Percentiles rank a stretch among this genome's conserved stretches.
Conservation (phyloP, 2,113 vertebrate genomes). For the Eptesicus fuscus region DNA sequence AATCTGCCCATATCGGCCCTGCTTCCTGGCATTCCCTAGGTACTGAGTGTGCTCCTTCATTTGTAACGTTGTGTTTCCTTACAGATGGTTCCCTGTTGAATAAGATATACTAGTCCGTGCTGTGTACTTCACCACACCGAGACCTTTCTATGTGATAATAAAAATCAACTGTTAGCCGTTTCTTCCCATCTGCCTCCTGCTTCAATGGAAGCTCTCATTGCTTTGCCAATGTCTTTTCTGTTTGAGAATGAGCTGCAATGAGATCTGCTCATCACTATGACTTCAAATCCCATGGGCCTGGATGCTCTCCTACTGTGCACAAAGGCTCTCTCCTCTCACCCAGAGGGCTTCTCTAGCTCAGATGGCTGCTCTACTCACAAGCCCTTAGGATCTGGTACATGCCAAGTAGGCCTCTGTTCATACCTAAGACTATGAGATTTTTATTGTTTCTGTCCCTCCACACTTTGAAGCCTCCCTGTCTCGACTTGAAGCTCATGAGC, state of each 20-base stretch:
- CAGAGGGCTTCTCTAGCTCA: neutral
- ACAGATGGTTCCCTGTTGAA: neutral
- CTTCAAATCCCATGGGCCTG: neutral
- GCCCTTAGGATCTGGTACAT: neutral
- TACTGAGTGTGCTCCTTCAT: neutral
- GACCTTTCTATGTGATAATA: neutral
- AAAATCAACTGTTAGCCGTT: neutral
- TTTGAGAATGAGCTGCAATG: neutral
- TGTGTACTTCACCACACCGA: neutral
- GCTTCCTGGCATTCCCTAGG: neutral
- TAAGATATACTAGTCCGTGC: neutral
- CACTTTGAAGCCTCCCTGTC: neutral
- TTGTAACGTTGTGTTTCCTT: neutral
- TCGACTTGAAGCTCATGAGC: neutral
- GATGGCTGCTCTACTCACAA: accelerated
- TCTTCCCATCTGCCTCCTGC: neutral
- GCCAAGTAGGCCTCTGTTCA: neutral
- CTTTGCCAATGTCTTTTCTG: neutral
- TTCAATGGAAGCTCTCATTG: neutral
- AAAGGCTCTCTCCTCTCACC: neutral
- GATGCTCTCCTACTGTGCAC: too few species aligned
- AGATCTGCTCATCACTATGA: accelerated
- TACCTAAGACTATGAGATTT: neutral
- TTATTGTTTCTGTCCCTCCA: neutral
- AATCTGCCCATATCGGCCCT: neutral